These are phyloP conservation scores for Diceros bicornis DNA, from an alignment of 2,797 vertebrate genomes.

Conservation along the genomic window DNA sequence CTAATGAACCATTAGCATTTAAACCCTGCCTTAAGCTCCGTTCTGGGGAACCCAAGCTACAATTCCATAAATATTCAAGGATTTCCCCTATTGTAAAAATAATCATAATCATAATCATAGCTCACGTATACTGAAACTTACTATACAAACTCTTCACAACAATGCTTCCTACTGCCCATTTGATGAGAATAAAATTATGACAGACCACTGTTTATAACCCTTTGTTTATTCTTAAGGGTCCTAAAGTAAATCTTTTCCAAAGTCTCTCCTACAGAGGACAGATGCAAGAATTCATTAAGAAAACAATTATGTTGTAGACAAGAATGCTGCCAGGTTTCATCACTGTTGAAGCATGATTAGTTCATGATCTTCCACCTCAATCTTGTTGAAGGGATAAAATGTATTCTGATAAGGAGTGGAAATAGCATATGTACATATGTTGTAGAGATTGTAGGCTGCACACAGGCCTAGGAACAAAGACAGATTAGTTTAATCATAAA, in stretches of 20 bases:
- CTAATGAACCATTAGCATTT: background rate
- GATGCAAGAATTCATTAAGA: conserved; percentile 45
- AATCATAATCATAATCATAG: background rate
- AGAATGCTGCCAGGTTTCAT: conserved; percentile 49
- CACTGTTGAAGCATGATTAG: background rate
- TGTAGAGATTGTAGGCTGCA: background rate
- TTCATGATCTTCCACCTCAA: background rate
- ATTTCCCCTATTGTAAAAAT: background rate
- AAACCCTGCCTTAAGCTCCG: background rate
- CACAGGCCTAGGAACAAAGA: background rate
- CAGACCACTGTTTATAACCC: background rate
- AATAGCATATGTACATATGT: background rate
- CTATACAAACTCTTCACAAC: background rate
- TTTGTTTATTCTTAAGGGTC: background rate
- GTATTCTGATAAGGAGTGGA: background rate
- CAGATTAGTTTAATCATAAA: background rate
- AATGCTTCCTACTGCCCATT: background rate
- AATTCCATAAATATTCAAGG: background rate
- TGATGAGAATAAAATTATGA: background rate
- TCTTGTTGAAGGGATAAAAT: conserved; percentile 2
- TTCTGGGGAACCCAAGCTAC: background rate
- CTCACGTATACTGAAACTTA: background rate
- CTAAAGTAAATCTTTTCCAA: background rate
- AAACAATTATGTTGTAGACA: conserved; percentile 43
- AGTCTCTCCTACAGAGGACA: conserved; percentile 13